Base-by-base conservation (phyloP, 2,113 vertebrate genomes). In the Mus pahari region DNA sequence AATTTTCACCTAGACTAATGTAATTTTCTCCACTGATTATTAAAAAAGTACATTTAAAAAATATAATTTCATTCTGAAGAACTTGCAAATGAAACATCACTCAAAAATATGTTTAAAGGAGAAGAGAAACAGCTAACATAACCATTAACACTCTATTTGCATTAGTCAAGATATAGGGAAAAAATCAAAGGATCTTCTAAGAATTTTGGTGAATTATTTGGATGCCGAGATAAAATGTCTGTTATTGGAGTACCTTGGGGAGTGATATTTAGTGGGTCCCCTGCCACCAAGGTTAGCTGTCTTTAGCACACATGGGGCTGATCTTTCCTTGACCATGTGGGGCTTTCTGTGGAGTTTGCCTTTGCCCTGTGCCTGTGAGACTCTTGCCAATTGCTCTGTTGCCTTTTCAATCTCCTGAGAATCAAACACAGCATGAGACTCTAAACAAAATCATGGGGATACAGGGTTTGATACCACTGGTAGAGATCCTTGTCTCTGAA, bases 1-100 rank as follows among this genome's bases (percentile, higher is more conserved):
- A 92, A n/a, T 86, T 96, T 83, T 94, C 36, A 77, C 14, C 7
- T 70, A 81, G 31, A 55, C 42, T n/a, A 81, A 91, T 62, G 70
- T 16, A 45, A n/a, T 89, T 60, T 96, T 91, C 53, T 82, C 79
- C 50, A 3, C 62, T 93, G 31, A 77, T 90, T 75, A 64, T 70
- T 74, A 74, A 68, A 81, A 90, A 93, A 48, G 7, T 50, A 84
- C 0, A 79, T 66, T 95, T 66, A n/a, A 17, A 50, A 62, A n/a
- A n/a, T 53, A 81, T 91, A 95, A 53, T 24, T 62, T 62, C 64
- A 42, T 31, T 45, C n/a, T 45, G 26, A 64, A 62, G n/a, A 62
- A 42, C n/a, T 83, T 71, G 13, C 26, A 75, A 89, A 75, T 20
- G 31, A 33, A 84, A 58, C 36, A 82, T 82, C 55, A 60, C 55